Conservation (phyloP, 2,113 vertebrate species). For the Anolis sagrei region DNA sequence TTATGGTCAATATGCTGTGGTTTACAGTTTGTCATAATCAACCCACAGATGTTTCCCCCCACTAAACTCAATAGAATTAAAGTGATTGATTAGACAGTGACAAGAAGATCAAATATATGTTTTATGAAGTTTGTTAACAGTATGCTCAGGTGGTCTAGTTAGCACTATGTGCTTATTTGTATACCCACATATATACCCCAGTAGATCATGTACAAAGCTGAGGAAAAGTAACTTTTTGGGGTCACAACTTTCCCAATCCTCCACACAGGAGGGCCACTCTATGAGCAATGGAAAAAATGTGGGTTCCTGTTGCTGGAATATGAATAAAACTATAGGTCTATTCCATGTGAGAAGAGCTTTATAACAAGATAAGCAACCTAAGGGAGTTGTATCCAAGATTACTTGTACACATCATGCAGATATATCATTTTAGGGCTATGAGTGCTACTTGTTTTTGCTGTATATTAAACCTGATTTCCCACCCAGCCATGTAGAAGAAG, state of each 20-base stretch:
- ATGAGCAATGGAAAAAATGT: neutral
- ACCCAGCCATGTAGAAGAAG: neutral
- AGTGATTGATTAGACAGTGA: neutral
- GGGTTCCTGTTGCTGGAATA: neutral
- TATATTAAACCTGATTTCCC: no score
- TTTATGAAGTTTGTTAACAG: neutral
- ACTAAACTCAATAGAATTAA: neutral
- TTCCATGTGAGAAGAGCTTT: neutral
- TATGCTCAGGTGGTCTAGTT: neutral
- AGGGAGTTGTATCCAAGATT: neutral
- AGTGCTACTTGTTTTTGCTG: neutral
- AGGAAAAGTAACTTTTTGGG: no score
- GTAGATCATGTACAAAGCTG: no score
- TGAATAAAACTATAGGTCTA: neutral
- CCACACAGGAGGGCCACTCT: neutral
- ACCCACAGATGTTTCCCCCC: neutral
- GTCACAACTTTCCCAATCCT: no score
- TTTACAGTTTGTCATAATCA: conserved; percentile 20
- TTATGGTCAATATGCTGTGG: conserved; percentile 10
- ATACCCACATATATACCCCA: neutral
- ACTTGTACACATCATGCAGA: neutral
- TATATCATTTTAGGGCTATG: neutral
- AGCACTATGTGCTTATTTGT: neutral
- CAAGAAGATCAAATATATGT: neutral
- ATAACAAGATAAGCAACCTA: neutral